These are phyloP conservation scores for Leguminivora glycinivorella DNA, from an alignment of 1,140 invertebrate genomes.

Conservation along the genomic window DNA sequence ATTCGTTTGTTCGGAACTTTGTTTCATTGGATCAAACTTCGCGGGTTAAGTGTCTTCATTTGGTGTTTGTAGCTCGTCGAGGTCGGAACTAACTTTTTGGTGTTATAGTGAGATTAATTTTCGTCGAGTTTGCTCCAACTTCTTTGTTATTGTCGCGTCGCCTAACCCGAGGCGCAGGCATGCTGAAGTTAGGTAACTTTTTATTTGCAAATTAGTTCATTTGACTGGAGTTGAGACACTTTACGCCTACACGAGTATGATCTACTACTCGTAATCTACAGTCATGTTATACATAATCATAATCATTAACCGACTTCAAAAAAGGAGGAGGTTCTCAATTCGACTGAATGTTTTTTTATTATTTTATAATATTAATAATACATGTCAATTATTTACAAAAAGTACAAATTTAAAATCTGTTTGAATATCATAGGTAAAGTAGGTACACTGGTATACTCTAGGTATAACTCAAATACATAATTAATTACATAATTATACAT, in stretches of 20 bases:
- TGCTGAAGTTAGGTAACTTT: neutral
- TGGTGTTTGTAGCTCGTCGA: constrained; percentile 45
- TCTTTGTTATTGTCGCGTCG: constrained; percentile 25
- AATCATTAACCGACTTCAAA: too few relatives aligned
- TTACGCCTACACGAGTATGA: neutral
- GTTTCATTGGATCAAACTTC: constrained; percentile 73
- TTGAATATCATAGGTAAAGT: too few relatives aligned
- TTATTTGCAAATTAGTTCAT: neutral
- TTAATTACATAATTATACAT: too few relatives aligned
- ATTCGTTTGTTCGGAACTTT: constrained; percentile 77
- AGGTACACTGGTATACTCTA: too few relatives aligned
- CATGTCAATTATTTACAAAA: too few relatives aligned
- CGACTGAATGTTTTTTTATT: too few relatives aligned
- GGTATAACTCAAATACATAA: too few relatives aligned
- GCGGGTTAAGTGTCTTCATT: constrained; percentile 67
- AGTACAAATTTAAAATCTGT: too few relatives aligned
- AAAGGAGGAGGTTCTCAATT: too few relatives aligned
- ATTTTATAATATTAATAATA: too few relatives aligned
- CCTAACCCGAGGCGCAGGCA: neutral
- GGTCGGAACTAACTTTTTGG: constrained; percentile 36
- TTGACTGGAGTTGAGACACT: neutral
- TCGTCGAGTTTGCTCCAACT: constrained; percentile 17
- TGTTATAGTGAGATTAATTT: constrained; percentile 26
- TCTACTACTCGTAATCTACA: too few relatives aligned
- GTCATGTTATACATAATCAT: too few relatives aligned